A percentile compares a stretch with the other conserved stretches of the same genome.
phyloP scores from a whole-genome alignment of 2,113 vertebrate genomes.

The Xenotilapia flavipinnis region DNA sequence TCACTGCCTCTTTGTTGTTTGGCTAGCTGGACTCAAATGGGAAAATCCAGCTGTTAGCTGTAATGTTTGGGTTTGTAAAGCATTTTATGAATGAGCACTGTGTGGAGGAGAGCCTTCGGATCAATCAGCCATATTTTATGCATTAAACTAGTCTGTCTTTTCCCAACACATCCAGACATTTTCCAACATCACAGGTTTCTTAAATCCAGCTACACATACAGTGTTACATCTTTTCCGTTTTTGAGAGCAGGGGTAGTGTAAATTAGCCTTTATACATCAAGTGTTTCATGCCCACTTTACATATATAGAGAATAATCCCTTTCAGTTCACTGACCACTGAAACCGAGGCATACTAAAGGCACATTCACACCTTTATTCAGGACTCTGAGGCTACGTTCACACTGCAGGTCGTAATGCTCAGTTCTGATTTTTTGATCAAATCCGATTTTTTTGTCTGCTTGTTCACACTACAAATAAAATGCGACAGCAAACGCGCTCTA shows the following conservation, averaged over 20 bases:
- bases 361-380: background rate
- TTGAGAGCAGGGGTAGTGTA: background rate
- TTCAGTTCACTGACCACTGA: background rate
- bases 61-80: background rate
- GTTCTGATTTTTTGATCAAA: background rate
- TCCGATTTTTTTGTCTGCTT: background rate
- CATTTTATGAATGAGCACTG: background rate
- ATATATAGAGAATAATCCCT: background rate
- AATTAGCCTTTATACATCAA: background rate
- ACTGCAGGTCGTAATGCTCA: background rate
- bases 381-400: background rate
- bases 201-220: background rate
- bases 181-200: background rate
- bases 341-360: background rate
- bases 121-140: background rate
- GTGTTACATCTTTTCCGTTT: background rate
- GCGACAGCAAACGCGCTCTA: accelerated
- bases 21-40: background rate
- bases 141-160: background rate
- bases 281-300: background rate
- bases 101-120: background rate
- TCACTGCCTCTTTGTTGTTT: background rate
- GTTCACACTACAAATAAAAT: background rate
- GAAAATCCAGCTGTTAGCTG: background rate
- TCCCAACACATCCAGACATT: background rate